Base-by-base conservation (phyloP, 2,797 vertebrate species). In the Neostethus bicornis region DNA sequence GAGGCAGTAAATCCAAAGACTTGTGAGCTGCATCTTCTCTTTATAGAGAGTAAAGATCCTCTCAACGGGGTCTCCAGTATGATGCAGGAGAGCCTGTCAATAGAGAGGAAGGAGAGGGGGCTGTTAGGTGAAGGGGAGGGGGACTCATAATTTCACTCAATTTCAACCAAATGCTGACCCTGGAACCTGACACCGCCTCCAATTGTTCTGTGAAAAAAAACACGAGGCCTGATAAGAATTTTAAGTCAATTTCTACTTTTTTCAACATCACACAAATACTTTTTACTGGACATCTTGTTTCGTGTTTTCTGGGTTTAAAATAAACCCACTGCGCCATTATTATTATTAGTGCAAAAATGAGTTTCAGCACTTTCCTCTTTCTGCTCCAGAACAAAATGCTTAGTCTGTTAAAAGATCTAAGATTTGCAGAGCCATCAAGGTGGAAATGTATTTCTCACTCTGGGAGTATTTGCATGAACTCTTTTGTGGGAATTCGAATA, bases 21-120 rank as follows among this genome's bases (percentile, higher is more conserved):
- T 87, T 71, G 64, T 58, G 78, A 83, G 85, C 85, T 71, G 88
- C 89, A 87, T 90, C 90, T 85, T 87, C 79, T 87, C 90, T 93
- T 92, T 92, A 93, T 93, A 92, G 88, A 89, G 89, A 80, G 89
- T 82, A 91, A 84, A 89, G 87, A 88, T 86, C 89, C 87, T 90
- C 89, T 89, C 92, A 62, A 88, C 88, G 90, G 90, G 83, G 91
- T 90, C 88, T 91, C 91, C 91, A 76, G 85, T 87, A 84, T 91
- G 91, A 89, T 90, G 84, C 87, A 77, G 87, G 80, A 81, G 81
- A 89, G 82, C 63, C 71, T 80, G 77, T 83, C 84, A 83, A 85
- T 80, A 66, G 80, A 82, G 77, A 56, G 81, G 68, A 75, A 73
- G 46, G 50, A 19, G 66, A 52, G 74, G 55, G 69, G 51, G n/a